phyloP scores from a whole-genome alignment of 2,113 vertebrate genomes.

The Scytalopus superciliaris region DNA sequence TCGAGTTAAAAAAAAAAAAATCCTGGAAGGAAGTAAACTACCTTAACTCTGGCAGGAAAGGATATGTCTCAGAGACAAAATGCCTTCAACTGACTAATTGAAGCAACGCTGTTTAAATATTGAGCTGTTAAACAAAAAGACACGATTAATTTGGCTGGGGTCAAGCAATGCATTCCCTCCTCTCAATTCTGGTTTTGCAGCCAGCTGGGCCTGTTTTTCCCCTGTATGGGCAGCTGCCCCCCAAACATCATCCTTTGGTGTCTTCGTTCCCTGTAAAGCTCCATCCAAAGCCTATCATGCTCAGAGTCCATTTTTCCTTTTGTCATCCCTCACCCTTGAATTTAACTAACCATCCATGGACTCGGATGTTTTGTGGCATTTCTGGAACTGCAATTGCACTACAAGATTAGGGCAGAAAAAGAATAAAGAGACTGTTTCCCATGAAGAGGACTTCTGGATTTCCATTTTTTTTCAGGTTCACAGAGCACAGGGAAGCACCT shows the following conservation, averaged over 20 bases:
- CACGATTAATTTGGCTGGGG: neutral
- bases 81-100: neutral
- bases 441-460: neutral
- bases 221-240: neutral
- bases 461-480: neutral
- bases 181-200: neutral
- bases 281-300: neutral
- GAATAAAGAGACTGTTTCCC: neutral
- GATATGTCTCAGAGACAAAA: neutral
- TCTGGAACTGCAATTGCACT: neutral
- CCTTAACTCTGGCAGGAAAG: neutral
- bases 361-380: neutral
- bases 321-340: neutral
- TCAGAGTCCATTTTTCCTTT: neutral
- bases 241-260: neutral
- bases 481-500: neutral
- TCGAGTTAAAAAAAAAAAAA: neutral
- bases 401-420: neutral
- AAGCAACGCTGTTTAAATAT: neutral
- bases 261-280: neutral
- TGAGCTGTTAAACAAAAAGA: neutral
- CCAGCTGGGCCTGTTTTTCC: neutral
- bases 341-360: neutral
- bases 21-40: neutral
- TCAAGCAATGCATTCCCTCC: neutral